A percentile compares a stretch with the other conserved stretches of the same genome.
Conservation (phyloP, 1,140 invertebrate genomes). For the Homarus americanus region DNA sequence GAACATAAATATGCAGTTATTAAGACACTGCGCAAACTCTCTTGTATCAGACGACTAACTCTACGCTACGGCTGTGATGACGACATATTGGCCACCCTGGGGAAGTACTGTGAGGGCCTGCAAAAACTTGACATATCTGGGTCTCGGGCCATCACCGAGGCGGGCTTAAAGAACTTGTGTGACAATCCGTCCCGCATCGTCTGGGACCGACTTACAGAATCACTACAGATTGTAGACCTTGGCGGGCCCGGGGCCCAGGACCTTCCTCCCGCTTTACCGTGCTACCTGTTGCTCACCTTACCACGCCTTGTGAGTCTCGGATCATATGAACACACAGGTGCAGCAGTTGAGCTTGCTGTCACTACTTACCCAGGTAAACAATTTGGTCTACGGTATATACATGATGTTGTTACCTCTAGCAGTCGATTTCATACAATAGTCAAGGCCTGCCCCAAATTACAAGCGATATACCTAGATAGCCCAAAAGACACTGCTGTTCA, state of each 20-base stretch:
- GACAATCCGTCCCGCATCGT: conserved; percentile 34
- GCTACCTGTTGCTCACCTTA: conserved; percentile 41
- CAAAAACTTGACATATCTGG: conserved; percentile 55
- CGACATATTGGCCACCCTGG: conserved; percentile 54
- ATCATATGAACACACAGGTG: conserved; percentile 46
- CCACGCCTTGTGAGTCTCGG: conserved; percentile 58
- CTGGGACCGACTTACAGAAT: conserved; percentile 15
- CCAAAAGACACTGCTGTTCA: conserved; percentile 54
- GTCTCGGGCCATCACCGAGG: conserved; percentile 29
- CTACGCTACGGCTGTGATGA: conserved; percentile 63
- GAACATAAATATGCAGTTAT: conserved; percentile 48
- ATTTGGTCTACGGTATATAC: conserved; percentile 37
- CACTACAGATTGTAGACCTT: conserved; percentile 54
- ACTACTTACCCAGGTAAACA: conserved; percentile 11
- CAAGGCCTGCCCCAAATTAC: conserved; percentile 32
- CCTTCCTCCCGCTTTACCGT: conserved; percentile 2
- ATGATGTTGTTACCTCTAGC: conserved; percentile 18
- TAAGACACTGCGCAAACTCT: conserved; percentile 29
- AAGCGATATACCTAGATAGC: conserved; percentile 51
- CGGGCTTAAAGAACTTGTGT: conserved; percentile 36
- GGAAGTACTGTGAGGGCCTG: conserved; percentile 47
- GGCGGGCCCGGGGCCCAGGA: conserved; percentile 52
- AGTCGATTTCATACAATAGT: background rate
- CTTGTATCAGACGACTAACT: conserved; percentile 31
- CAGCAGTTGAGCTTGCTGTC: conserved; percentile 33